A percentile compares a stretch with the other conserved stretches of the same genome.
phyloP scores from a whole-genome alignment of 2,797 vertebrate genomes.

The Diceros bicornis region DNA sequence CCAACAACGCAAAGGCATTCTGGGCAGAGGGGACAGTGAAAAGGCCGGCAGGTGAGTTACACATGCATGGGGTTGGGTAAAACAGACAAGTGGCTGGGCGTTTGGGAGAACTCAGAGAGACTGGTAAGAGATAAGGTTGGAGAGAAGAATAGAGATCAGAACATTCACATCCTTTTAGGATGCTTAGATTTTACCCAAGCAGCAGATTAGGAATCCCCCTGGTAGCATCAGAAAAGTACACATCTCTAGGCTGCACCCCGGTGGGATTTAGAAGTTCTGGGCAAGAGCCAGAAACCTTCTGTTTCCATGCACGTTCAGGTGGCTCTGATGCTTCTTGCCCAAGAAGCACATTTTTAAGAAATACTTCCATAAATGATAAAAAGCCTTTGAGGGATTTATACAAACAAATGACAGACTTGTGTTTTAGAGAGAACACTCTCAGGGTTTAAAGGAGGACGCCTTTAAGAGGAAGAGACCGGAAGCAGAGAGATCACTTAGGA shows the following conservation, averaged over 20 bases:
- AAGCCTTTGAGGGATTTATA: neutral
- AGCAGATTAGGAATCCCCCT: neutral
- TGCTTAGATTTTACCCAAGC: neutral
- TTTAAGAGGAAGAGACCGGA: neutral
- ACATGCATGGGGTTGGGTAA: fast-evolving
- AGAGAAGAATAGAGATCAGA: neutral
- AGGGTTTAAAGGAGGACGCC: neutral
- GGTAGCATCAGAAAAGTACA: neutral
- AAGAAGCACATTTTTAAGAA: neutral
- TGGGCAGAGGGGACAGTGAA: neutral
- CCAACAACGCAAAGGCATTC: neutral
- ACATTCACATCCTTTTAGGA: neutral
- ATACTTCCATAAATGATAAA: neutral
- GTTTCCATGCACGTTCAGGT: neutral
- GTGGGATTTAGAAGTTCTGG: neutral
- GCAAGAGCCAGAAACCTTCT: neutral
- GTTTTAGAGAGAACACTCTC: neutral
- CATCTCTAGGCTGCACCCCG: neutral
- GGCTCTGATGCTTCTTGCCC: neutral
- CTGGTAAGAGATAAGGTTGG: neutral
- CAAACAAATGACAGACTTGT: neutral
- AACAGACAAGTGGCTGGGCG: neutral
- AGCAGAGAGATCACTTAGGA: neutral
- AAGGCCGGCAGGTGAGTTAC: neutral
- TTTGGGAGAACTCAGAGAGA: neutral